Percentiles rank a stretch among this genome's conserved stretches.
phyloP scores from a whole-genome alignment of 2,888 invertebrate genomes.

The Netelia virgata region DNA sequence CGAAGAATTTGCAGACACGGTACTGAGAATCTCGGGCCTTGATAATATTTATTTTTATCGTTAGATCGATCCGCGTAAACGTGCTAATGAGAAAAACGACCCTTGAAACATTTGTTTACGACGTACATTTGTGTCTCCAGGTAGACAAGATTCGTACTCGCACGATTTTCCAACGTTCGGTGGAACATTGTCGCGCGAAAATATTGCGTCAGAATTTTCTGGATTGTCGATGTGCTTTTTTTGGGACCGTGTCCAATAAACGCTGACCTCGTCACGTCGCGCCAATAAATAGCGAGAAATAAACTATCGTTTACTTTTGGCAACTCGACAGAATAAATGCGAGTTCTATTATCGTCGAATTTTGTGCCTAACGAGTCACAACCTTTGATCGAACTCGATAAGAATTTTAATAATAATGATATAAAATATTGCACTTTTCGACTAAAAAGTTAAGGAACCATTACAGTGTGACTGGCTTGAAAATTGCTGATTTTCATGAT shows the following conservation, averaged over 20 bases:
- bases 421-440: too few species aligned
- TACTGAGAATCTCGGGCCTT: slow-evolving; percentile 64
- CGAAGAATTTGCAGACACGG: slow-evolving; percentile 77
- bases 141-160: slow-evolving; percentile 9
- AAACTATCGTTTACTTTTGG: slow-evolving; percentile 32
- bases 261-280: slow-evolving; percentile 24
- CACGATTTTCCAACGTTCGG: slow-evolving; percentile 33
- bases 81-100: not conserved
- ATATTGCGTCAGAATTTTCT: not conserved
- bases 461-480: too few species aligned
- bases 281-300: slow-evolving; percentile 47
- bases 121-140: not conserved
- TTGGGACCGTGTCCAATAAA: slow-evolving; percentile 20
- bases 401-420: not conserved
- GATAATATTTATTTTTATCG: slow-evolving; percentile 7
- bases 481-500: not conserved
- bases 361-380: not conserved
- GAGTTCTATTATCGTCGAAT: slow-evolving; percentile 32
- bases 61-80: slow-evolving; percentile 6
- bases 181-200: slow-evolving; percentile 1
- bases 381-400: not conserved
- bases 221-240: slow-evolving; percentile 1
- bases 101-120: not conserved
- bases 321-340: slow-evolving; percentile 1
- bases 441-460: too few species aligned